These are phyloP conservation scores for Lordiphosa fenestrarum DNA, from an alignment of 2,888 invertebrate species.

Conservation along the genomic window DNA sequence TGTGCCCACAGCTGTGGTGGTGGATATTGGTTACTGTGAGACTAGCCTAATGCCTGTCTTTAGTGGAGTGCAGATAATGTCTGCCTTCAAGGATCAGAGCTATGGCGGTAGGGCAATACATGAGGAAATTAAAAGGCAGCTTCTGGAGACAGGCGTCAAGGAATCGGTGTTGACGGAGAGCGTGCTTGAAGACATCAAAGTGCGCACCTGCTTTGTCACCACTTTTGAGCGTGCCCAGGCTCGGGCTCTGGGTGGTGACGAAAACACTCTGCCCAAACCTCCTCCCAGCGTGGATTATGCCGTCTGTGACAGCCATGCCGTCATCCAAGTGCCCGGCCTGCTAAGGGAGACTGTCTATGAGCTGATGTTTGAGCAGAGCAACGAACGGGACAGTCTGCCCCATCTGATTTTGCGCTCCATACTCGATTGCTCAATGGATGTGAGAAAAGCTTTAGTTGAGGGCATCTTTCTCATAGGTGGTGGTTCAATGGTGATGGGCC, in stretches of 20 bases:
- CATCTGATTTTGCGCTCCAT: slow-evolving; percentile 93
- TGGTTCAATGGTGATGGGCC: slow-evolving; percentile 90
- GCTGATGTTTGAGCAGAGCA: slow-evolving; percentile 91
- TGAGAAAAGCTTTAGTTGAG: slow-evolving; percentile 87
- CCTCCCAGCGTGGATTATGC: slow-evolving; percentile 86
- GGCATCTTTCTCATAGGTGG: slow-evolving; percentile 95
- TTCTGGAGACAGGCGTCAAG: slow-evolving; percentile 81
- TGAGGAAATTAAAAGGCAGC: slow-evolving; percentile 82
- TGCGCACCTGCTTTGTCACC: slow-evolving; percentile 94
- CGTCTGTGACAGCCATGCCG: slow-evolving; percentile 83
- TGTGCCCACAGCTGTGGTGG: slow-evolving; percentile 89
- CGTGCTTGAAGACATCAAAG: slow-evolving; percentile 89
- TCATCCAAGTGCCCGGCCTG: slow-evolving; percentile 85
- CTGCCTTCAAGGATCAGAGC: slow-evolving; percentile 91
- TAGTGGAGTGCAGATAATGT: slow-evolving; percentile 91
- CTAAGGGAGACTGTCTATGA: slow-evolving; percentile 92
- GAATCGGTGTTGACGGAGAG: slow-evolving; percentile 81
- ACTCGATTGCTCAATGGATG: slow-evolving; percentile 90
- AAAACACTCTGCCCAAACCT: slow-evolving; percentile 78
- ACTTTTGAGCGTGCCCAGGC: slow-evolving; percentile 85
- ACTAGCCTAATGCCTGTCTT: slow-evolving; percentile 91
- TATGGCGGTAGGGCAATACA: slow-evolving; percentile 88
- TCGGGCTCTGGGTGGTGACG: slow-evolving; percentile 75
- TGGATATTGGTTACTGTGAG: slow-evolving; percentile 94
- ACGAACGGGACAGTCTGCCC: slow-evolving; percentile 89